These are phyloP conservation scores for Amblyteles armatorius DNA, from an alignment of 2,888 invertebrate genomes.

Conservation along the genomic window DNA sequence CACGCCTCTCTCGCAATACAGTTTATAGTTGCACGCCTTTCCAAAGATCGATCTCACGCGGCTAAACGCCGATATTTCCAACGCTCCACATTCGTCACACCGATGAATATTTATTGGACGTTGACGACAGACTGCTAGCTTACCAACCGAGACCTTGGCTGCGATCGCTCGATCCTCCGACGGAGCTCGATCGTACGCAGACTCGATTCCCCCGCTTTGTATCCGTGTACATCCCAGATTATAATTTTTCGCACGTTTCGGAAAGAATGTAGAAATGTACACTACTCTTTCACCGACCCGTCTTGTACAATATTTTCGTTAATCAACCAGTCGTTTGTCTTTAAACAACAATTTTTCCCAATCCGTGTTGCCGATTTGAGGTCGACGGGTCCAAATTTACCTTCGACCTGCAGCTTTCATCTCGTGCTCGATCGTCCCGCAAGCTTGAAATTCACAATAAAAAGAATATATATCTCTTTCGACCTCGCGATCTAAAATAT, in stretches of 20 bases:
- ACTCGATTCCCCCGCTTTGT: too few relatives aligned
- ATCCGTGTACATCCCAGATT: neutral
- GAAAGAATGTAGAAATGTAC: too few relatives aligned
- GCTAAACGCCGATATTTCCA: slow-evolving; percentile 64
- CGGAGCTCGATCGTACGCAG: neutral
- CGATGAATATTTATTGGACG: slow-evolving; percentile 57
- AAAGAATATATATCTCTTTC: too few relatives aligned
- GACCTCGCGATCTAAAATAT: neutral
- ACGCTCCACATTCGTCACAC: slow-evolving; percentile 61
- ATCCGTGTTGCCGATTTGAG: too few relatives aligned
- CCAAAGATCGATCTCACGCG: slow-evolving; percentile 66
- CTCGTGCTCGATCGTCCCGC: too few relatives aligned
- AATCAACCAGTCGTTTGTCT: too few relatives aligned
- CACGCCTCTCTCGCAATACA: slow-evolving; percentile 37
- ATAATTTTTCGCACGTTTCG: neutral
- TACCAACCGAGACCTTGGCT: slow-evolving; percentile 58
- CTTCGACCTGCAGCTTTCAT: too few relatives aligned
- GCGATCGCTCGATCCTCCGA: slow-evolving; percentile 27
- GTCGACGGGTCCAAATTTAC: too few relatives aligned
- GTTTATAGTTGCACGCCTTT: slow-evolving; percentile 55
- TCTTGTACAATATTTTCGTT: too few relatives aligned
- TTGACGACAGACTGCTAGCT: slow-evolving; percentile 3
- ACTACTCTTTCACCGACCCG: too few relatives aligned
- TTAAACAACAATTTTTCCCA: too few relatives aligned
- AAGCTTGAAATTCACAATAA: too few relatives aligned